Evolutionary conservation across 2,797 vertebrate genomes (phyloP).

Genomic region (Pelochelys cantorii): DNA sequence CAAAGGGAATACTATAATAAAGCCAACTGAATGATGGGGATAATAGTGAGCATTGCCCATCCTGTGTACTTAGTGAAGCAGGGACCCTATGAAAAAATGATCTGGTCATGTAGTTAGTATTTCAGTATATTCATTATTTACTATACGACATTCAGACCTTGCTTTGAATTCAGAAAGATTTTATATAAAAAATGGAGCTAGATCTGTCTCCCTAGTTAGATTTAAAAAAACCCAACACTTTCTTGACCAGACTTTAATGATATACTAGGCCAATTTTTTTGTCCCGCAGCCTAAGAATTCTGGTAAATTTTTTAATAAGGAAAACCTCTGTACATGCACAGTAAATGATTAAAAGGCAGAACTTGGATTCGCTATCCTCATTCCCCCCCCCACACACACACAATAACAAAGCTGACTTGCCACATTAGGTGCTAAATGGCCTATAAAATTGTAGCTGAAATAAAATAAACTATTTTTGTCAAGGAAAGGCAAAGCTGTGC

Average conservation of each 20-base stretch:
- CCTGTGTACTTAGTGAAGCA: background rate
- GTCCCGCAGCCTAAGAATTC: background rate
- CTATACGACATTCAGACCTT: background rate
- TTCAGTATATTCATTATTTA: background rate
- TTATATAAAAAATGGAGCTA: background rate
- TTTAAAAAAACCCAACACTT: background rate
- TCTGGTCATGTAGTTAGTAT: background rate
- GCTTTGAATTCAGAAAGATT: background rate
- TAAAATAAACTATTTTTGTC: background rate
- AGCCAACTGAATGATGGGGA: background rate
- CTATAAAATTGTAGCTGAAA: conserved; percentile 36
- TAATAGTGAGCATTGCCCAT: background rate
- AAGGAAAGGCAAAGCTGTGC: background rate
- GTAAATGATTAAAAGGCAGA: background rate
- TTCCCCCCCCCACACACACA: fast-evolving
- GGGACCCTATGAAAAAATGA: background rate
- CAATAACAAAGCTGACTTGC: background rate
- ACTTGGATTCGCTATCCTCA: background rate
- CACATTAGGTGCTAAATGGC: background rate
- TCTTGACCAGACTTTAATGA: background rate
- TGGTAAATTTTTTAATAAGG: background rate
- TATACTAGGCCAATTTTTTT: background rate
- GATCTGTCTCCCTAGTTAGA: background rate
- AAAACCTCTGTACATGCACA: background rate
- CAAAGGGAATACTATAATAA: background rate